These are phyloP conservation scores for Chrysemys picta DNA, from an alignment of 2,113 vertebrate species.

Conservation along the genomic window DNA sequence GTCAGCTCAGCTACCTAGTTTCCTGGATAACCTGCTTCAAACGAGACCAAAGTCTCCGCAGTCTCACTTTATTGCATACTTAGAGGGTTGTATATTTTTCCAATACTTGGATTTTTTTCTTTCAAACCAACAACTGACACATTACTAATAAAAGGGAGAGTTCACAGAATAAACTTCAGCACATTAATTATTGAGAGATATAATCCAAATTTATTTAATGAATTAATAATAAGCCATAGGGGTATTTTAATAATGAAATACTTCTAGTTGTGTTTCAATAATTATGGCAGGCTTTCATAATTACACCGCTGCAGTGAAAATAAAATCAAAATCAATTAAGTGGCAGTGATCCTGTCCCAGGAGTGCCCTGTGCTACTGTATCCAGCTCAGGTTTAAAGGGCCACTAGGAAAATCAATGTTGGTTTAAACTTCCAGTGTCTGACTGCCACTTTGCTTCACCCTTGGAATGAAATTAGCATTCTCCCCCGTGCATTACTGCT, in stretches of 20 bases:
- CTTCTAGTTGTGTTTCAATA: constrained; percentile 89
- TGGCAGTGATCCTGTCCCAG: constrained; percentile 19
- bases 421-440: constrained; percentile 8
- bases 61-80: neutral
- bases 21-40: neutral
- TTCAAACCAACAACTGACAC: constrained; percentile 39
- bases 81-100: neutral
- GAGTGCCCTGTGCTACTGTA: constrained; percentile 32
- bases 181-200: constrained; percentile 88
- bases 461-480: rapidly evolving
- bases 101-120: neutral
- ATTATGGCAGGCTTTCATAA: constrained; percentile 87
- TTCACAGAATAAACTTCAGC: constrained; percentile 63
- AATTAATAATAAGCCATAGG: constrained; percentile 89
- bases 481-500: neutral
- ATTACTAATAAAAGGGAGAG: constrained; percentile 63
- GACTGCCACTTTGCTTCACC: rapidly evolving
- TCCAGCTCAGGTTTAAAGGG: constrained; percentile 20
- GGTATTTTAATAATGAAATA: constrained; percentile 93
- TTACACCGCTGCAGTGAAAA: constrained; percentile 80
- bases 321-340: constrained; percentile 77
- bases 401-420: neutral
- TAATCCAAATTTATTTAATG: constrained; percentile 90
- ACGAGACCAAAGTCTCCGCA: neutral
- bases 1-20: neutral